A percentile compares a stretch with the other conserved stretches of the same genome.
phyloP scores from a whole-genome alignment of 2,888 invertebrate genomes.

The Argyresthia goedartella region DNA sequence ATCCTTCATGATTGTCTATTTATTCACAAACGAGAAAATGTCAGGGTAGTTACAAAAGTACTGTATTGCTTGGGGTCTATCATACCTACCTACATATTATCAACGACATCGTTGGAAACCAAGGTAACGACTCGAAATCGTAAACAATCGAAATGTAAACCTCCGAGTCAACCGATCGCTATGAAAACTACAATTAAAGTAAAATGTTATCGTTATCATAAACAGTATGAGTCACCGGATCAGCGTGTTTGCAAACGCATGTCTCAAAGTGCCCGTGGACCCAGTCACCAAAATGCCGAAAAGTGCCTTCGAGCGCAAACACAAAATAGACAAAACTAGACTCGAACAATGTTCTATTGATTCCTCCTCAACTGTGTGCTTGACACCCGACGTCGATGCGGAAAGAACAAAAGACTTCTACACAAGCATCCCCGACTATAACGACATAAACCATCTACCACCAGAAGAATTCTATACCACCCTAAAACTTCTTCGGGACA shows the following conservation, averaged over 20 bases:
- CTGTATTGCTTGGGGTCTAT: too few species aligned
- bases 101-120: background rate
- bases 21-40: too few species aligned
- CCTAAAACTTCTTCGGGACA: conserved; percentile 75
- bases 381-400: conserved; percentile 46
- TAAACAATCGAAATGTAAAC: background rate
- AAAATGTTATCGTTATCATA: too few species aligned
- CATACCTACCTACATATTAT: background rate
- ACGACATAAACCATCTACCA: conserved; percentile 81
- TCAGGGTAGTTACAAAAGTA: too few species aligned
- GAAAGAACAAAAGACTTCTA: conserved; percentile 79
- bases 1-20: too few species aligned
- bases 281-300: conserved; percentile 79
- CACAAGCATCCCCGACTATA: conserved; percentile 84
- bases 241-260: conserved; percentile 79
- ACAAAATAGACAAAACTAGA: conserved; percentile 35
- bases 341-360: conserved; percentile 46
- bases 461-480: conserved; percentile 82
- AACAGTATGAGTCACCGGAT: conserved; percentile 57
- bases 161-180: background rate
- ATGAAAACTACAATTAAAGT: too few species aligned
- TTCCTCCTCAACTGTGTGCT: conserved; percentile 36
- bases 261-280: conserved; percentile 79
- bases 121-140: background rate
- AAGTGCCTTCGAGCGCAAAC: conserved; percentile 75